Conservation (phyloP, 2,888 invertebrate species). For the Prosapia bicincta region DNA sequence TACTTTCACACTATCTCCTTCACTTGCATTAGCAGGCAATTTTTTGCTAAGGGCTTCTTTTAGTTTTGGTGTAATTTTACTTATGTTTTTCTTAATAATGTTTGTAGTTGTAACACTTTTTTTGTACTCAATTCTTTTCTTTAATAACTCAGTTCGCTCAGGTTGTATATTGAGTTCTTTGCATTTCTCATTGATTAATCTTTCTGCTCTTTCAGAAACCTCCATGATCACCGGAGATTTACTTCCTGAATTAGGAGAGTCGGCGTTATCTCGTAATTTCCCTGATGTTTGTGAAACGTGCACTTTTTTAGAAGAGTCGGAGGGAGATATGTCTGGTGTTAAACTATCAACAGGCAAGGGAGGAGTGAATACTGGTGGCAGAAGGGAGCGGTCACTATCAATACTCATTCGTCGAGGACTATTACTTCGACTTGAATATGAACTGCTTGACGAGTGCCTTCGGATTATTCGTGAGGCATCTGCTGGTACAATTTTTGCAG, state of each 20-base stretch:
- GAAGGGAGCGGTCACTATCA: constrained; percentile 19
- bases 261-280: neutral
- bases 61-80: neutral
- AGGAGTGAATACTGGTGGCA: neutral
- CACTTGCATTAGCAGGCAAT: neutral
- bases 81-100: neutral
- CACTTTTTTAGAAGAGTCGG: constrained; percentile 1
- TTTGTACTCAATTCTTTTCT: constrained; percentile 30
- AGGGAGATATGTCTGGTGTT: neutral
- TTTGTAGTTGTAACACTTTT: constrained; percentile 27
- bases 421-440: constrained; percentile 37
- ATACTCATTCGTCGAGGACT: constrained; percentile 35
- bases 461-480: constrained; percentile 79
- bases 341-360: neutral
- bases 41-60: neutral
- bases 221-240: neutral
- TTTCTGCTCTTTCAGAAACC: constrained; percentile 32
- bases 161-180: constrained; percentile 26
- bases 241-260: neutral
- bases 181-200: constrained; percentile 31
- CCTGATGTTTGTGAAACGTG: too few relatives aligned
- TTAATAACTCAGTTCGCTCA: constrained; percentile 29
- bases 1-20: neutral
- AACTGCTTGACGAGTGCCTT: constrained; percentile 71
- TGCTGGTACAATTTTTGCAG: constrained; percentile 51